These are phyloP conservation scores for Cryptoprocta ferox DNA, from an alignment of 2,797 vertebrate genomes.

Conservation along the genomic window DNA sequence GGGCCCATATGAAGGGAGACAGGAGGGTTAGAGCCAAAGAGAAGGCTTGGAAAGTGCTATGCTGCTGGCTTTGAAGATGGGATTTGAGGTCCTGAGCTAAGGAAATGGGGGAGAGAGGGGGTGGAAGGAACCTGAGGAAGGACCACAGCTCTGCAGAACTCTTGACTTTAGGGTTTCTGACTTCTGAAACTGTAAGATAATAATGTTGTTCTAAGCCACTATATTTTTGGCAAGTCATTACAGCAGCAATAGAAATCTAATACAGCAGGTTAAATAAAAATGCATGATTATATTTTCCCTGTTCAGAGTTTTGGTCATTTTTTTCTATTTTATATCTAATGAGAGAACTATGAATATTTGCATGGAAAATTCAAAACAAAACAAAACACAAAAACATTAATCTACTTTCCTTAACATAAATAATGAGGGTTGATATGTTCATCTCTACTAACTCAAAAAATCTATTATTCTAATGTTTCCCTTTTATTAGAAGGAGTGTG, in stretches of 20 bases:
- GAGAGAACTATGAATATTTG: neutral
- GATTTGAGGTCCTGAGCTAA: neutral
- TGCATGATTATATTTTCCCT: neutral
- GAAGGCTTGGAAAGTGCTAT: neutral
- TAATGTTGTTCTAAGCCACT: neutral
- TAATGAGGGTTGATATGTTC: neutral
- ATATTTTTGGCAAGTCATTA: neutral
- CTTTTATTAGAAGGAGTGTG: neutral
- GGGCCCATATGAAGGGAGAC: neutral
- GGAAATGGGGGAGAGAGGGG: neutral
- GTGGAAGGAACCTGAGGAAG: neutral
- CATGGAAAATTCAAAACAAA: neutral
- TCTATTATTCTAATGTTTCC: neutral
- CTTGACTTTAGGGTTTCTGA: neutral
- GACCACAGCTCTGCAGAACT: neutral
- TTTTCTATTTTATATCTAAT: neutral
- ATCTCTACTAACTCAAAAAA: neutral
- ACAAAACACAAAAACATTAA: neutral
- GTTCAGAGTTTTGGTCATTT: neutral
- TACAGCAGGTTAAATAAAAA: neutral
- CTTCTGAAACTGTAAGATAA: neutral
- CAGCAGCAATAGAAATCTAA: neutral
- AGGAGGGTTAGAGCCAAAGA: neutral
- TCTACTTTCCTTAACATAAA: neutral
- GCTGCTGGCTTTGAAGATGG: neutral